A percentile compares a stretch with the other conserved stretches of the same genome.
phyloP scores from a whole-genome alignment of 2,888 invertebrate species.

The Hypomecis punctinalis region DNA sequence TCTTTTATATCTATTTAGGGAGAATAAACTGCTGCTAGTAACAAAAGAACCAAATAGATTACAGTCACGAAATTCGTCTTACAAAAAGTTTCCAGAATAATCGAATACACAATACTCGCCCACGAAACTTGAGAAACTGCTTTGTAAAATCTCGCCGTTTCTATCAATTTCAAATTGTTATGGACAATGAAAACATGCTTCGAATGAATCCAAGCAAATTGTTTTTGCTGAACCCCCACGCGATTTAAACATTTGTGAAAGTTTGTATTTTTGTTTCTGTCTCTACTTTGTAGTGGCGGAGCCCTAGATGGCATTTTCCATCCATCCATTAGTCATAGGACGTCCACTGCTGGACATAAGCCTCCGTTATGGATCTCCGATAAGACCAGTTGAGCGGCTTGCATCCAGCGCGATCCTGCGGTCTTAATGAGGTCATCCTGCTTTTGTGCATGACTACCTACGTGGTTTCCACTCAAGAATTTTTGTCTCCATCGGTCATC shows the following conservation, averaged over 20 bases:
- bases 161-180: conserved; percentile 10
- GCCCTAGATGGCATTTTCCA: no score
- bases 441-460: no score
- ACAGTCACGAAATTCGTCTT: neutral
- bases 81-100: neutral
- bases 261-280: conserved; percentile 16
- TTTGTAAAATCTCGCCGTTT: conserved; percentile 5
- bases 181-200: conserved; percentile 18
- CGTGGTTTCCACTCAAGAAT: no score
- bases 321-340: no score
- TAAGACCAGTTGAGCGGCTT: no score
- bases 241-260: conserved; percentile 15
- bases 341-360: no score
- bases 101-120: neutral
- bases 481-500: no score
- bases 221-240: conserved; percentile 18
- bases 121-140: neutral
- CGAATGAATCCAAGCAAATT: conserved; percentile 17
- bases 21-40: no score
- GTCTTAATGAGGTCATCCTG: no score
- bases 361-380: no score
- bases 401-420: no score
- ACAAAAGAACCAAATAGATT: neutral
- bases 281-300: neutral
- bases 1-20: no score